Percentiles rank a stretch among this genome's conserved stretches.
Conservation (phyloP, 2,888 invertebrate genomes). For the Graphium colonna region DNA sequence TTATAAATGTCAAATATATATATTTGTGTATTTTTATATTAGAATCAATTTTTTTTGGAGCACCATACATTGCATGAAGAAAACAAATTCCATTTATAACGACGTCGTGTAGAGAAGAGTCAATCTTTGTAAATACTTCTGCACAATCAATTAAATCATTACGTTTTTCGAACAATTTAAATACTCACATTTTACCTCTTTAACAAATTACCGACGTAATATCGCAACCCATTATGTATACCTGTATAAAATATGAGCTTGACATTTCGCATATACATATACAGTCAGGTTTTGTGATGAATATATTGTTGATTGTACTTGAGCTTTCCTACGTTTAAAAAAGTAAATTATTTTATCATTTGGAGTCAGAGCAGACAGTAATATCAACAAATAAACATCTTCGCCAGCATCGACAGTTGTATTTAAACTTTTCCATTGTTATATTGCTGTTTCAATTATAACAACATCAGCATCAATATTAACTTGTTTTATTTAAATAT, state of each 20-base stretch:
- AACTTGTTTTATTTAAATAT: background rate
- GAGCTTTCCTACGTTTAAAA: background rate
- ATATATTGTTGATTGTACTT: no score
- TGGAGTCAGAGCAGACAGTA: no score
- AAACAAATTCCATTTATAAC: conserved; percentile 30
- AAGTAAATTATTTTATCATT: background rate
- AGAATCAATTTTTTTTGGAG: conserved; percentile 31
- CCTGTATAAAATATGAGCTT: no score
- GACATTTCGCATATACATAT: no score
- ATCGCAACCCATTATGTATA: no score
- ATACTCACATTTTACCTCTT: background rate
- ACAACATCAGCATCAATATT: background rate
- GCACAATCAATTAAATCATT: conserved; percentile 15
- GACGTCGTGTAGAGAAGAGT: conserved; percentile 26
- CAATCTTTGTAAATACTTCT: conserved; percentile 24
- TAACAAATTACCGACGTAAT: background rate
- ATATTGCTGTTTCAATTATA: background rate
- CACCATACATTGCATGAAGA: conserved; percentile 34
- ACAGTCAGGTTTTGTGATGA: no score
- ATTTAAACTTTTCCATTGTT: background rate
- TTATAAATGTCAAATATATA: conserved; percentile 6
- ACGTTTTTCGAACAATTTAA: conserved; percentile 11
- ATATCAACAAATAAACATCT: no score
- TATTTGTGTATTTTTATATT: background rate
- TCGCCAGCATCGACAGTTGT: no score